phyloP scores from a whole-genome alignment of 2,113 vertebrate species.

The Tursiops truncatus region DNA sequence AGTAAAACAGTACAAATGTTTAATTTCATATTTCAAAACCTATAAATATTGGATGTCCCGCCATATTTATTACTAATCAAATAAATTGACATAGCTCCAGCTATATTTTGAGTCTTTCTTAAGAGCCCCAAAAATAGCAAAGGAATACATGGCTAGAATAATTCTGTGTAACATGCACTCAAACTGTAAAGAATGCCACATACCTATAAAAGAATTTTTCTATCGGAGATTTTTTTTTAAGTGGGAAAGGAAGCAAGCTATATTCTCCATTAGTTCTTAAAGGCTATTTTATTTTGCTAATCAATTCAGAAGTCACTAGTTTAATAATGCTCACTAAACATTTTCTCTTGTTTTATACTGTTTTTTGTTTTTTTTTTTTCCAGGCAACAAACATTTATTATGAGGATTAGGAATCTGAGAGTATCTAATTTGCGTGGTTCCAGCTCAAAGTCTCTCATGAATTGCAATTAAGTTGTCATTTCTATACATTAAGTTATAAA shows the following conservation, averaged over 20 bases:
- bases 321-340: slow-evolving; percentile 42
- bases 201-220: not conserved
- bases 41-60: not conserved
- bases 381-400: slow-evolving; percentile 15
- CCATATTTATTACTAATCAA: slow-evolving; percentile 17
- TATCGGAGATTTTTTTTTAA: not conserved
- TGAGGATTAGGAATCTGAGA: slow-evolving; percentile 23
- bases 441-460: not conserved
- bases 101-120: not conserved
- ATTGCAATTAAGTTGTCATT: not conserved
- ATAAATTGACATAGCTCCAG: not conserved
- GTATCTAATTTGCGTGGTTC: not conserved
- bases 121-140: not conserved
- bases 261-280: slow-evolving; percentile 29
- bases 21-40: slow-evolving; percentile 26
- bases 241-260: not conserved
- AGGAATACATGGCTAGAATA: not conserved
- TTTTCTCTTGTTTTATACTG: not conserved
- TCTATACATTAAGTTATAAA: slow-evolving; percentile 37
- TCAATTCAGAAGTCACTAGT: not conserved
- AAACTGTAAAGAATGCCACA: not conserved
- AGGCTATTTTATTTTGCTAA: not conserved
- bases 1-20: not conserved
- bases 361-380: not conserved
- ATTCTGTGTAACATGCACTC: not conserved